Evolutionary conservation across 1,140 invertebrate species (phyloP).

Genomic region (Diachasmimorpha longicaudata): DNA sequence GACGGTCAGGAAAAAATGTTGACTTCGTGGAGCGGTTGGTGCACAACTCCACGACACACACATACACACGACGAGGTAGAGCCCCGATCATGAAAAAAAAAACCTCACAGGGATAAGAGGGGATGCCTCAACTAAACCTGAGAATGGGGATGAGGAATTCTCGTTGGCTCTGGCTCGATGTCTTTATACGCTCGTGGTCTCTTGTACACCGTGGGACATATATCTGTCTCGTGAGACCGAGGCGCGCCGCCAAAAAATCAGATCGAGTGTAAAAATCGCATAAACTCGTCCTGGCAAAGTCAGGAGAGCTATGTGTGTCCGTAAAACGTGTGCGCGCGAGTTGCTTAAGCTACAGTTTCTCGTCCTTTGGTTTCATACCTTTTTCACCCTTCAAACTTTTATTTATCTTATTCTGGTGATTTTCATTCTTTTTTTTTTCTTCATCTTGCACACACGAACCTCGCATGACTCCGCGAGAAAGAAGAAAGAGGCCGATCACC

Average conservation of each 20-base stretch:
- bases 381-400: slow-evolving; percentile 24
- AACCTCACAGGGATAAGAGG: slow-evolving; percentile 5
- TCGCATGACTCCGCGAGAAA: slow-evolving; percentile 53
- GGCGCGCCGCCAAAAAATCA: slow-evolving; percentile 64
- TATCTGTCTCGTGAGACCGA: slow-evolving; percentile 60
- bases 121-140: slow-evolving; percentile 28
- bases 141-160: slow-evolving; percentile 56
- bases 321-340: slow-evolving; percentile 14
- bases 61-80: neutral
- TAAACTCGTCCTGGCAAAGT: slow-evolving; percentile 59
- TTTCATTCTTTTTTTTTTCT: slow-evolving; percentile 39
- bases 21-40: neutral
- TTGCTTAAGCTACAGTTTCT: neutral
- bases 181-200: slow-evolving; percentile 61
- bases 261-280: slow-evolving; percentile 65
- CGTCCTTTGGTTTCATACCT: slow-evolving; percentile 18
- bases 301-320: slow-evolving; percentile 49
- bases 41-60: neutral
- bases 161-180: slow-evolving; percentile 62
- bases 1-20: neutral
- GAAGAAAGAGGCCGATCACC: slow-evolving; percentile 58
- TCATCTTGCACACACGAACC: slow-evolving; percentile 39
- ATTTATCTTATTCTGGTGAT: slow-evolving; percentile 27
- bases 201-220: slow-evolving; percentile 62
- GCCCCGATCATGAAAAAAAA: too few species aligned